Conservation (phyloP, 2,113 vertebrate genomes). For the Rousettus leschenaultii region DNA sequence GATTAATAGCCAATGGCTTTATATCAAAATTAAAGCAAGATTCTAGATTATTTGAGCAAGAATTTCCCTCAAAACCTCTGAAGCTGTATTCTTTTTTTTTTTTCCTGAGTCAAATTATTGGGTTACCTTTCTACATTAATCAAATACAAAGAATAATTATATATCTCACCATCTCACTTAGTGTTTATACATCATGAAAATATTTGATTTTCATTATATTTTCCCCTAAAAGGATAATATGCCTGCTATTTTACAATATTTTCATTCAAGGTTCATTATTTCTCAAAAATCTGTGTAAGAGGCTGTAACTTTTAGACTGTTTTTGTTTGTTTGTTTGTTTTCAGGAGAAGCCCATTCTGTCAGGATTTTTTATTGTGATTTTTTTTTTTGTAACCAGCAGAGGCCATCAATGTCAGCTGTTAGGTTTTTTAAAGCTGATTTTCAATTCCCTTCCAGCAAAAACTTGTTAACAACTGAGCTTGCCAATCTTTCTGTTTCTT, state of each 20-base stretch:
- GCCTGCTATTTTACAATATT: background rate
- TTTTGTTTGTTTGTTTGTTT: background rate
- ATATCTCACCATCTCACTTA: background rate
- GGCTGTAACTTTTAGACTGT: background rate
- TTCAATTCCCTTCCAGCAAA: constrained; percentile 34
- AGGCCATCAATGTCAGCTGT: background rate
- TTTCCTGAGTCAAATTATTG: background rate
- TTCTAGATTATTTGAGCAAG: background rate
- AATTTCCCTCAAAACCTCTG: background rate
- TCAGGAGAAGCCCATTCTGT: background rate
- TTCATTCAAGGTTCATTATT: background rate
- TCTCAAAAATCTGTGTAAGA: background rate
- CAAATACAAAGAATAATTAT: constrained; percentile 17
- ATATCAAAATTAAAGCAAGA: background rate
- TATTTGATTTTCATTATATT: background rate
- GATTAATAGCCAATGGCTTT: background rate
- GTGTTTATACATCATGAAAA: background rate
- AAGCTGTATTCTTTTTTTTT: background rate
- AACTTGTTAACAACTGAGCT: background rate
- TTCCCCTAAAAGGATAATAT: background rate
- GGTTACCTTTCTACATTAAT: background rate
- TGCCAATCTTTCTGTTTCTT: background rate
- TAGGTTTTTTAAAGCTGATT: background rate
- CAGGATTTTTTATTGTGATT: background rate
- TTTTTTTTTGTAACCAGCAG: background rate